phyloP scores from a whole-genome alignment of 30 jellyfish, hydroid and myxozoan species.

The Rhopilema esculentum region DNA sequence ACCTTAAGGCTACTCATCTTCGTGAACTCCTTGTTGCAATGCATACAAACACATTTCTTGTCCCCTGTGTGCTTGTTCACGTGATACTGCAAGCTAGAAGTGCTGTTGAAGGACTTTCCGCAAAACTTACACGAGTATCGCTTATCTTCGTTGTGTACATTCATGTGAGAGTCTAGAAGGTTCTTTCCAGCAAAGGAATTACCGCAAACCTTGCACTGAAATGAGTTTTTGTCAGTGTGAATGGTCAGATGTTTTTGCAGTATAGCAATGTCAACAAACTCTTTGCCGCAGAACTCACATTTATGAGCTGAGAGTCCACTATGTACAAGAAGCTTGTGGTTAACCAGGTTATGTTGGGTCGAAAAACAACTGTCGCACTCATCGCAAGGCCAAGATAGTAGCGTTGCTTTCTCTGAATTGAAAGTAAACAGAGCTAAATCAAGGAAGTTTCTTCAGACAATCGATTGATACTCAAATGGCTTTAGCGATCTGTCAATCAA shows the following conservation, averaged over 20 bases:
- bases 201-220: conserved; percentile 68
- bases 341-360: conserved; percentile 33
- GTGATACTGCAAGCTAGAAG: conserved; percentile 59
- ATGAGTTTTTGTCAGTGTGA: conserved; percentile 40
- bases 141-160: conserved; percentile 53
- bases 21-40: conserved; percentile 70
- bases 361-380: conserved; percentile 41
- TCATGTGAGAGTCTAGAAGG: conserved; percentile 60
- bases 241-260: conserved; percentile 59
- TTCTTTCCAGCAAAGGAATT: conserved; percentile 61
- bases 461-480: no score
- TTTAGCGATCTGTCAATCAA: no score
- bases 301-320: conserved; percentile 36
- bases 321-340: conserved; percentile 64
- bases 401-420: conserved; percentile 10
- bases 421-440: not conserved
- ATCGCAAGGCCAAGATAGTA: conserved; percentile 57
- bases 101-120: conserved; percentile 39
- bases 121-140: conserved; percentile 55
- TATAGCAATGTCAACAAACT: conserved; percentile 43
- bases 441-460: not conserved
- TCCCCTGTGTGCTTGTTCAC: conserved; percentile 38
- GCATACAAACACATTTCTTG: conserved; percentile 44
- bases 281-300: conserved; percentile 58
- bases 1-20: conserved; percentile 74